Evolutionary conservation across 2,113 vertebrate species (phyloP).

Genomic region (Otis tarda): DNA sequence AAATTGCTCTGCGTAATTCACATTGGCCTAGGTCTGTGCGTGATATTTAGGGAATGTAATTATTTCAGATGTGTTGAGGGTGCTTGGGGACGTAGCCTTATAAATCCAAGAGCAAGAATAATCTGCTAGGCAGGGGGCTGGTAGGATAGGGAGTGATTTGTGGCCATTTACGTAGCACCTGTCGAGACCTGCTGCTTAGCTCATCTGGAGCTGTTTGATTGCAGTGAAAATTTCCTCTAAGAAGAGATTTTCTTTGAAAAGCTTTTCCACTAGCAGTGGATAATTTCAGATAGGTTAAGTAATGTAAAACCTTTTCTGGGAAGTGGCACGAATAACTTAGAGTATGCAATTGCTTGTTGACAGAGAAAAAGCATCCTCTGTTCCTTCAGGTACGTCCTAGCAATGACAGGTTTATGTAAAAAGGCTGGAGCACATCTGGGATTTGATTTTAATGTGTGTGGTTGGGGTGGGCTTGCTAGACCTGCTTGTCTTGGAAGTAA

Average conservation of each 20-base stretch:
- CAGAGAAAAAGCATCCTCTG: background rate
- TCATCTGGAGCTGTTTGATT: conserved; percentile 29
- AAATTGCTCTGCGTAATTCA: background rate
- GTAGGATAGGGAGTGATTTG: conserved; percentile 36
- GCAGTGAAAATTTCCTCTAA: conserved; percentile 17
- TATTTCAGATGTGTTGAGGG: background rate
- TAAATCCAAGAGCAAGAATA: background rate
- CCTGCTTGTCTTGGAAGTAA: background rate
- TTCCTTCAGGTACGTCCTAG: background rate
- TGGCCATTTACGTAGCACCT: conserved; percentile 32
- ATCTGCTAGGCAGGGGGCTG: conserved; percentile 6
- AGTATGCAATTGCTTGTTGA: background rate
- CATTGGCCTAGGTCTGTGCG: background rate
- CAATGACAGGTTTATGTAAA: background rate
- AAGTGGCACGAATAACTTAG: background rate
- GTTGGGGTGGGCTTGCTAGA: background rate
- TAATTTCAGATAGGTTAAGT: conserved; percentile 21
- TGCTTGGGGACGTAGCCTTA: conserved; percentile 4
- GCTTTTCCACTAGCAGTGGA: background rate
- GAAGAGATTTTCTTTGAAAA: conserved; percentile 28
- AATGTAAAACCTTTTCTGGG: background rate
- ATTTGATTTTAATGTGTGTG: background rate
- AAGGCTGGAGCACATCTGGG: background rate
- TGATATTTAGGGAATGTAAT: conserved; percentile 23
- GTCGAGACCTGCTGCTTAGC: conserved; percentile 11